These are phyloP conservation scores for Emys orbicularis DNA, from an alignment of 2,797 vertebrate species.

Conservation along the genomic window DNA sequence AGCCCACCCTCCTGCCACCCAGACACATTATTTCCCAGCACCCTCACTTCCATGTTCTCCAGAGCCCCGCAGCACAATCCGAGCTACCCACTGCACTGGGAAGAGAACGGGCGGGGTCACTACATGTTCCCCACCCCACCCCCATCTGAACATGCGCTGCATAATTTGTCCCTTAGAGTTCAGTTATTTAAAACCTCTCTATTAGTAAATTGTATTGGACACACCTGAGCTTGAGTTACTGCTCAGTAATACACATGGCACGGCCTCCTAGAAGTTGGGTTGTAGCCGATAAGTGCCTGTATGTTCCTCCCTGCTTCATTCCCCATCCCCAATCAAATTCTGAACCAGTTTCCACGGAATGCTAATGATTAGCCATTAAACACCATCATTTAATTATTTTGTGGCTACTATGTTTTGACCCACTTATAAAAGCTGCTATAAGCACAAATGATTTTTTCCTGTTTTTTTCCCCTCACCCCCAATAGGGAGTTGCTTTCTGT, in stretches of 20 bases:
- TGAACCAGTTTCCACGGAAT: background rate
- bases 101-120: too few species aligned
- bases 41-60: too few species aligned
- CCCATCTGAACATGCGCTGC: background rate
- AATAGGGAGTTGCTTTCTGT: background rate
- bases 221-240: fast-evolving
- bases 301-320: conserved; percentile 1
- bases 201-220: background rate
- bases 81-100: too few species aligned
- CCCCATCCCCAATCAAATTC: fast-evolving
- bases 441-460: background rate
- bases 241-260: background rate
- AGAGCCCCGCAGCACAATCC: background rate
- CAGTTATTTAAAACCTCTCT: background rate
- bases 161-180: background rate
- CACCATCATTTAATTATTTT: background rate
- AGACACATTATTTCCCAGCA: background rate
- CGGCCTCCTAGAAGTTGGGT: background rate
- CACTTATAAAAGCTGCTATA: background rate
- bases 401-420: background rate
- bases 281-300: background rate
- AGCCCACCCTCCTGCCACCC: background rate
- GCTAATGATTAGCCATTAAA: background rate
- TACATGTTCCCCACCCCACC: background rate
- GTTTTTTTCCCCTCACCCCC: background rate